These are phyloP conservation scores for Erebia aethiops DNA, from an alignment of 2,888 invertebrate genomes.

Conservation along the genomic window DNA sequence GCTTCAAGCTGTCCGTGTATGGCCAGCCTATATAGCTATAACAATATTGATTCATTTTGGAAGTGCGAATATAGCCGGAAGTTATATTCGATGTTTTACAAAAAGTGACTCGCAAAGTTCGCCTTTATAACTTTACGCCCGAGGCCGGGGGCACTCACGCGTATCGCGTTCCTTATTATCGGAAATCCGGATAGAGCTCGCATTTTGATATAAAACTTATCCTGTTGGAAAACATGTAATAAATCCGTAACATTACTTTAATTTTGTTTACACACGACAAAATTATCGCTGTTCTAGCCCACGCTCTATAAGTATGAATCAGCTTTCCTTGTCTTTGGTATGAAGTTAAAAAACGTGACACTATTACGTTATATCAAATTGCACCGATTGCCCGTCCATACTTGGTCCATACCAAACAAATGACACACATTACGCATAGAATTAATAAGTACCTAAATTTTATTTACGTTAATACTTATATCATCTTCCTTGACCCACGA, in stretches of 20 bases:
- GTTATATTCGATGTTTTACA: slow-evolving; percentile 39
- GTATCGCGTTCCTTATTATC: slow-evolving; percentile 43
- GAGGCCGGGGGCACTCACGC: slow-evolving; percentile 40
- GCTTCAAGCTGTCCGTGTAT: too few relatives aligned
- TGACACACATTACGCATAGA: too few relatives aligned
- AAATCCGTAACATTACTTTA: slow-evolving; percentile 51
- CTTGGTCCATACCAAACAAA: too few relatives aligned
- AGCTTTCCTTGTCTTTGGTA: too few relatives aligned
- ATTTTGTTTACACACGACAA: slow-evolving; percentile 48
- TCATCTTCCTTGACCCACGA: too few relatives aligned
- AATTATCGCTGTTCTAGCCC: neutral
- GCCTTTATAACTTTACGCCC: slow-evolving; percentile 39
- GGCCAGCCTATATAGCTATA: neutral
- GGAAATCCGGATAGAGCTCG: slow-evolving; percentile 44
- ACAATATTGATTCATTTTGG: slow-evolving; percentile 26
- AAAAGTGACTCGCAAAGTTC: slow-evolving; percentile 39
- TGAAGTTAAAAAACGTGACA: too few relatives aligned
- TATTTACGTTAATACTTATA: too few relatives aligned
- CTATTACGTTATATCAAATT: too few relatives aligned
- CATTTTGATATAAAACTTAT: slow-evolving; percentile 43
- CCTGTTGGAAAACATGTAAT: slow-evolving; percentile 42
- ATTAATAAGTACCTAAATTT: too few relatives aligned
- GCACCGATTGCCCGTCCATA: too few relatives aligned
- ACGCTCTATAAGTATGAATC: neutral
- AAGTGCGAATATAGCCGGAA: slow-evolving; percentile 34